Conservation (phyloP, 2,888 invertebrate genomes). For the Margaritifera margaritifera region DNA sequence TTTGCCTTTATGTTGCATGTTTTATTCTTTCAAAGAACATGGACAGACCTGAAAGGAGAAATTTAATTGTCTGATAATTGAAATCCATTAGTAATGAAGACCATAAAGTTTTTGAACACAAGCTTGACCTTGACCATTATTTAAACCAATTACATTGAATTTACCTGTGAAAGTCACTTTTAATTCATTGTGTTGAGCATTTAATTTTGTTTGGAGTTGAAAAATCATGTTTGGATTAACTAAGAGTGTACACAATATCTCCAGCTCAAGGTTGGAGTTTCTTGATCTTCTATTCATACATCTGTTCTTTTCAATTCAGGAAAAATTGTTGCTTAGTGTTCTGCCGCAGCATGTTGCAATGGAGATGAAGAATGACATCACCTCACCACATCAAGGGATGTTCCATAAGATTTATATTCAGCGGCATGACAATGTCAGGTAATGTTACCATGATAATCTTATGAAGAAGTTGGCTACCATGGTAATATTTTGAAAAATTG, state of each 20-base stretch:
- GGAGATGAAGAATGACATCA: conserved; percentile 95
- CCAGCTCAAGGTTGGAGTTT: not conserved
- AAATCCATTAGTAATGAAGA: no score
- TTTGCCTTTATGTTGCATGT: no score
- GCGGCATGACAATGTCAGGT: conserved; percentile 94
- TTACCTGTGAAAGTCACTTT: no score
- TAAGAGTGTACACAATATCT: not conserved
- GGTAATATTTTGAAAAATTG: not conserved
- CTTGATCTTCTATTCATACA: not conserved
- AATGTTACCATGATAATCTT: conserved; percentile 17
- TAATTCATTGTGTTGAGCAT: no score
- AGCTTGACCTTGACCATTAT: no score
- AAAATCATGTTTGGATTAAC: not conserved
- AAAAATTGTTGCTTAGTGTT: conserved; percentile 88
- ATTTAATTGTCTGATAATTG: no score
- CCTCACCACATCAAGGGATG: conserved; percentile 86
- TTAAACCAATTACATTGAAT: no score
- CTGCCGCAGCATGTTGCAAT: conserved; percentile 92
- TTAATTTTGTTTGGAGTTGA: no score
- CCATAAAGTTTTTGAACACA: no score
- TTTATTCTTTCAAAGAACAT: no score
- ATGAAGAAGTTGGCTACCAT: not conserved
- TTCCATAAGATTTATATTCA: conserved; percentile 96
- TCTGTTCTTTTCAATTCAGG: conserved; percentile 75
- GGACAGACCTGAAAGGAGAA: no score